Conservation (phyloP, 1,140 invertebrate species). For the Whitmania pigra region DNA sequence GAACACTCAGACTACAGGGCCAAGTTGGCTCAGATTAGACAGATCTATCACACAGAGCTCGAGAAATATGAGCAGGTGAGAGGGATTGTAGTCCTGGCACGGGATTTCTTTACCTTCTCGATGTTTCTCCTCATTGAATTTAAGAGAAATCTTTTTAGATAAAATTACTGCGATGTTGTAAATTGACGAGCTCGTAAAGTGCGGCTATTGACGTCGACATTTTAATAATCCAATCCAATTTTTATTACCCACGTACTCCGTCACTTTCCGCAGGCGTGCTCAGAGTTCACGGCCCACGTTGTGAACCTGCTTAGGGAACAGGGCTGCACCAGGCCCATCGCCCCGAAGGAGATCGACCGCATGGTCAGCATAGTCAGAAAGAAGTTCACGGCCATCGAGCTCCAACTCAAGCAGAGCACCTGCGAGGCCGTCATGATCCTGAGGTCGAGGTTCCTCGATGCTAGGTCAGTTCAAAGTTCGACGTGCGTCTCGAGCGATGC, state of each 20-base stretch:
- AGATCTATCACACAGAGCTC: slow-evolving; percentile 96
- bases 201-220: too few relatives aligned
- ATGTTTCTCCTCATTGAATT: neutral
- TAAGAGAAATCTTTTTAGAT: neutral
- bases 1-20: slow-evolving; percentile 98
- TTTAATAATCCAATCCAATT: too few relatives aligned
- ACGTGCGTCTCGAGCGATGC: neutral
- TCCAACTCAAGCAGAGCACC: slow-evolving; percentile 98
- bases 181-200: too few relatives aligned
- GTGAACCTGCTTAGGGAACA: slow-evolving; percentile 96
- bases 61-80: slow-evolving; percentile 92
- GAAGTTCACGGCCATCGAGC: slow-evolving; percentile 98
- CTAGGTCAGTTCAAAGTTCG: slow-evolving; percentile 49
- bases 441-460: slow-evolving; percentile 79
- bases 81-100: neutral
- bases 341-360: slow-evolving; percentile 91
- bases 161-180: neutral
- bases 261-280: slow-evolving; percentile 65
- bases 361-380: slow-evolving; percentile 99
- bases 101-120: neutral
- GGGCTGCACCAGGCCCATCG: slow-evolving; percentile 86
- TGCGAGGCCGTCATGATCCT: slow-evolving; percentile 99
- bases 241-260: too few relatives aligned
- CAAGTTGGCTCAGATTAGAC: slow-evolving; percentile 95
- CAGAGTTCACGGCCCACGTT: slow-evolving; percentile 98